Percentiles rank a stretch among this genome's conserved stretches.
Evolutionary conservation across 2,888 invertebrate genomes (phyloP).

Genomic region (Oligia strigilis): DNA sequence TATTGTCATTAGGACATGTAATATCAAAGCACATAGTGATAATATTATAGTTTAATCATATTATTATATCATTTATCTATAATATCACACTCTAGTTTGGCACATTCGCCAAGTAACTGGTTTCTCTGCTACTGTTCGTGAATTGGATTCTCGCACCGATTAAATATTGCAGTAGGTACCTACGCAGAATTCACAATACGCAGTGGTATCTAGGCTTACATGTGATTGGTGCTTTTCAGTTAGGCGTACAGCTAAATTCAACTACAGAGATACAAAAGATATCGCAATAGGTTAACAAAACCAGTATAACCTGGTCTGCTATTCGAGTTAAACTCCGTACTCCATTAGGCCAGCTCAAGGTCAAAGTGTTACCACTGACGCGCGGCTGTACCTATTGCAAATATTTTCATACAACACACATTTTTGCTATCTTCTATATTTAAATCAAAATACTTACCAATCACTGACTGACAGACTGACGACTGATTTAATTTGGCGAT

Average conservation of each 20-base stretch:
- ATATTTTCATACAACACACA: not conserved
- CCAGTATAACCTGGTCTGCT: not conserved
- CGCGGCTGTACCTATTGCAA: not conserved
- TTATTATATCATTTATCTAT: not conserved
- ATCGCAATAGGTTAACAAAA: no score
- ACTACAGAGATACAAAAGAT: not conserved
- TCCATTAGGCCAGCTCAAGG: not conserved
- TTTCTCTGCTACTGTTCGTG: not conserved
- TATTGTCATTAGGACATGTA: not conserved
- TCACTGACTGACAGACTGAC: not conserved
- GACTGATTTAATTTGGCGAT: not conserved
- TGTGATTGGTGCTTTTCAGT: not conserved
- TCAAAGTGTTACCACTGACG: not conserved
- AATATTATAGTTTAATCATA: no score
- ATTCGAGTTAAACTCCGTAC: not conserved
- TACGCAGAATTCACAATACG: not conserved
- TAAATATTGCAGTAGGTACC: not conserved
- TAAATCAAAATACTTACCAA: not conserved
- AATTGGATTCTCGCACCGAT: not conserved
- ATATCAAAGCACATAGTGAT: not conserved
- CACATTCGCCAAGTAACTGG: slow-evolving; percentile 17
- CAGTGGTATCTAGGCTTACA: not conserved
- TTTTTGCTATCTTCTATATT: not conserved
- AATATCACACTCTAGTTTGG: slow-evolving; percentile 5
- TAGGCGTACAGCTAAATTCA: not conserved